A percentile compares a stretch with the other conserved stretches of the same genome.
Evolutionary conservation across 2,113 vertebrate species (phyloP).

Genomic region (Pagrus major): DNA sequence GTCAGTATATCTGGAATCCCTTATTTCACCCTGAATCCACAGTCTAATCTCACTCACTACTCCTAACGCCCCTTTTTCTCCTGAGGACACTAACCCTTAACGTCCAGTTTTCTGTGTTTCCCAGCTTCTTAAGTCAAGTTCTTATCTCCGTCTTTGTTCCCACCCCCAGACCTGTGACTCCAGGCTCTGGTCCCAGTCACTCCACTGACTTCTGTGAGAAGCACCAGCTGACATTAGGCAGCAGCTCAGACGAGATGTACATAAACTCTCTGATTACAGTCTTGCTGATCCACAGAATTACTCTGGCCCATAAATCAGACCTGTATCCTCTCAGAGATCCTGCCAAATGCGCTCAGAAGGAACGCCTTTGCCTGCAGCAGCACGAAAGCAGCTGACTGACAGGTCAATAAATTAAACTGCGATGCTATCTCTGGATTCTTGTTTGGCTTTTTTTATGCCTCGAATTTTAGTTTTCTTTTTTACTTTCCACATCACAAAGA

Average conservation of each 20-base stretch:
- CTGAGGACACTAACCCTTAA: neutral
- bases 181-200: neutral
- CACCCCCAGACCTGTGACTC: neutral
- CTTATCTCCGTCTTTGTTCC: conserved; percentile 22
- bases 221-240: conserved; percentile 33
- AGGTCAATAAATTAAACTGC: neutral
- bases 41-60: conserved; percentile 6
- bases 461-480: no score
- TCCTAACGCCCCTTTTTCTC: neutral
- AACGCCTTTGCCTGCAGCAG: conserved; percentile 21
- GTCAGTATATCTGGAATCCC: conserved; percentile 15
- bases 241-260: conserved; percentile 38
- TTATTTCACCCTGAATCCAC: conserved; percentile 20
- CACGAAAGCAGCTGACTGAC: conserved; percentile 28
- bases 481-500: no score
- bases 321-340: conserved; percentile 26
- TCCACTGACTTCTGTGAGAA: neutral
- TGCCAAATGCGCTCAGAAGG: conserved; percentile 28
- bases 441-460: neutral
- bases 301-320: conserved; percentile 42
- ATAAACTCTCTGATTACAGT: conserved; percentile 36
- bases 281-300: conserved; percentile 20
- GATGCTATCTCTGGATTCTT: neutral
- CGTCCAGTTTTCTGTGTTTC: neutral
- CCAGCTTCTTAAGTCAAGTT: conserved; percentile 9